Base-by-base conservation (phyloP, 92 coral and sea anemone genomes). In the Parazoanthus swiftii region DNA sequence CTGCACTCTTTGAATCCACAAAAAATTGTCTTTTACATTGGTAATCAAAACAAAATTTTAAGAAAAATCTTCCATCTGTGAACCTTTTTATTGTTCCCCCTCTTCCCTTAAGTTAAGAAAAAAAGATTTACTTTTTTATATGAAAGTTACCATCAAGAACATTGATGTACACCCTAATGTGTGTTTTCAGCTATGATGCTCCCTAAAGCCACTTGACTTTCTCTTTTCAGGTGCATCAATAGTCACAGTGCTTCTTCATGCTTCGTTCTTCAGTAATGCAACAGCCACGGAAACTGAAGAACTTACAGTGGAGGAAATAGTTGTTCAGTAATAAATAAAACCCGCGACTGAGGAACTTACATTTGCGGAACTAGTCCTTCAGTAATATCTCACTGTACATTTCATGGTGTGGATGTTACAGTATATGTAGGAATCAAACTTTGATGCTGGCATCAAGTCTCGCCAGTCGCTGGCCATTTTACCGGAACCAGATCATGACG, bases 201-300 rank as follows among this genome's bases (percentile, higher is more conserved):
- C 20, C 59, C 20, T 54, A 13, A 54, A 54, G 59, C 59, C 3
- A 1, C 59, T 14, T 11, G 59, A 11, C 20, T 20, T 68, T 82
- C 5, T 51, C n/a, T 50, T 73, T 67, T 25, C 63, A 84, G 87
- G 87, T 70, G 87, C 87, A 29, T 84, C 87, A 1, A 84, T 84
- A 6, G 78, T 84, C 44, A 84, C 87, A 15, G 68, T 84, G 2
- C 79, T 84, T 84, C 87, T 84, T 33, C 87, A 84, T 48, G 87
- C 87, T 10, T 84, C 87, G 29, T 84, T 84, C 79, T 84, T 84
- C 43, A 50, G 46, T 71, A 74, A 23, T 29, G 39, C 79, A 13
- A 7, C 87, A 18, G 58, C 44, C 48, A 3, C 77, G n/a, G 86
- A 68, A 5, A 67, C 76, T 5, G 86, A 82, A 8, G 77, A 82